phyloP scores from a whole-genome alignment of 1,140 invertebrate species.

The Argopecten irradians region DNA sequence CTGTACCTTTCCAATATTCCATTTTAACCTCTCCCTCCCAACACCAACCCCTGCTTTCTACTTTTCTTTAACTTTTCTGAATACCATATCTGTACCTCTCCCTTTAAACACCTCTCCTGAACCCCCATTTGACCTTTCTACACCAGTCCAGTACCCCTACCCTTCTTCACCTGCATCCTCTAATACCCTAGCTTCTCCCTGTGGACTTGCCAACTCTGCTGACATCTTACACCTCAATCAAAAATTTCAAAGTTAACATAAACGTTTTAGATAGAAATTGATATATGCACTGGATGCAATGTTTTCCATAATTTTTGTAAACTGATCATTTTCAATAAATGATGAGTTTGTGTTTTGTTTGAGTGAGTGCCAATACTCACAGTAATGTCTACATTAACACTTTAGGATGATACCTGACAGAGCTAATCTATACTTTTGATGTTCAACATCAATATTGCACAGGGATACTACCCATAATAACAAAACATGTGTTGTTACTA shows the following conservation, averaged over 20 bases:
- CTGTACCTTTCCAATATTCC: too few species aligned
- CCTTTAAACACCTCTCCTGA: too few species aligned
- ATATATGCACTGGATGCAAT: constrained; percentile 4
- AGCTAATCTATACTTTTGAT: constrained; percentile 2
- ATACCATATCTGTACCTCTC: too few species aligned
- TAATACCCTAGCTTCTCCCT: background rate
- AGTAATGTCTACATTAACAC: background rate
- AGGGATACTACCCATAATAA: background rate
- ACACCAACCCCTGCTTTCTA: too few species aligned
- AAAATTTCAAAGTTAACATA: constrained; percentile 23
- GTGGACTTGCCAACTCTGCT: background rate
- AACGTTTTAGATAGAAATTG: constrained; percentile 4
- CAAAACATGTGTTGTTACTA: constrained; percentile 7
- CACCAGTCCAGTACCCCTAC: background rate
- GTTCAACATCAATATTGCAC: background rate
- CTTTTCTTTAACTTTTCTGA: too few species aligned
- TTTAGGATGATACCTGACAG: background rate
- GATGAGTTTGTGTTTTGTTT: background rate
- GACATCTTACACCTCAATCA: background rate
- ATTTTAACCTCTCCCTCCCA: background rate
- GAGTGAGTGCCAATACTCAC: background rate
- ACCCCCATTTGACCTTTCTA: too few species aligned
- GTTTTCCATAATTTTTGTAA: background rate
- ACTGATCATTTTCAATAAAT: constrained; percentile 10
- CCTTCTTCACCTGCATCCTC: background rate